phyloP scores from a whole-genome alignment of 2,888 invertebrate species.

The Meghimatium bilineatum region DNA sequence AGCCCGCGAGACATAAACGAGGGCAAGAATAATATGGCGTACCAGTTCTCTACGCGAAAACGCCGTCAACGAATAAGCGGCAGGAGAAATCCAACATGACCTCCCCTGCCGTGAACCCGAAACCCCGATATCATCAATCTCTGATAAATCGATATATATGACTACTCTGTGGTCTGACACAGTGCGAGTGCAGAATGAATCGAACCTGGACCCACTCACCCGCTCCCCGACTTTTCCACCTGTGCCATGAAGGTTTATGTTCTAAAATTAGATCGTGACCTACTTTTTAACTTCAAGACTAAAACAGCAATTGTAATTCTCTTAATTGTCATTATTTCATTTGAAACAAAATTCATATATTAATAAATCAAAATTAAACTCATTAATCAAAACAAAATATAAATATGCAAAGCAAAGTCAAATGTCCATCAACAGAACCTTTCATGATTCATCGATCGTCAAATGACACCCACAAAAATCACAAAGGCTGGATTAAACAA shows the following conservation, averaged over 20 bases:
- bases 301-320: conserved; percentile 2
- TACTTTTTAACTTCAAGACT: conserved; percentile 14
- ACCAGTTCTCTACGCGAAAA: neutral
- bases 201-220: conserved; percentile 33
- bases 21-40: conserved; percentile 17
- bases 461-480: neutral
- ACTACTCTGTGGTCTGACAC: neutral
- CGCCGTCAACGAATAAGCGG: conserved; percentile 32
- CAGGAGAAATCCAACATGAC: conserved; percentile 36
- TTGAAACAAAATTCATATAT: too few relatives aligned
- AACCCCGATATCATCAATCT: conserved; percentile 48
- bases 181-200: conserved; percentile 1
- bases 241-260: neutral
- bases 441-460: neutral
- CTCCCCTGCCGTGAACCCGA: conserved; percentile 40
- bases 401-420: too few relatives aligned
- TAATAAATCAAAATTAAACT: too few relatives aligned
- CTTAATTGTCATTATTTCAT: too few relatives aligned
- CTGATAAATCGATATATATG: conserved; percentile 24
- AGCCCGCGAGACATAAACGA: neutral
- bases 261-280: conserved; percentile 33
- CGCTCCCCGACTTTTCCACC: neutral
- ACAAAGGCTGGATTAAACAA: too few relatives aligned
- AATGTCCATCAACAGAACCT: too few relatives aligned
- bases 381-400: too few relatives aligned